Base-by-base conservation (phyloP, 35 echinoderm and acorn worm genomes). In the Hemicentrotus pulcherrimus region DNA sequence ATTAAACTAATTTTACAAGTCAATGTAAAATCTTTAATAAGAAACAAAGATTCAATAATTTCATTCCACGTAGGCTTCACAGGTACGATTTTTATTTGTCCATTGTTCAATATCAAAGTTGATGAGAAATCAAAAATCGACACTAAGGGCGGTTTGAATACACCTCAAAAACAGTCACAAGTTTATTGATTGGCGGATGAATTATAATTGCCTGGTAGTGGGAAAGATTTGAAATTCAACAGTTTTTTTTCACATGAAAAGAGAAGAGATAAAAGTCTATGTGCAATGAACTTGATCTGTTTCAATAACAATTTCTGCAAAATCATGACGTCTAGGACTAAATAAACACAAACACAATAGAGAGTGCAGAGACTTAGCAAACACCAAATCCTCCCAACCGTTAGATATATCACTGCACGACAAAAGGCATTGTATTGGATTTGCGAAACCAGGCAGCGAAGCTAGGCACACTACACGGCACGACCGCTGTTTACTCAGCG, bases 371-470 rank as follows among this genome's bases (percentile, higher is more conserved):
- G 88, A 90, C 88, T 90, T 90, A 47, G 46, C 88, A 90, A 90
- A 90, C 88, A 90, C 15, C 3, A 90, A 41, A 90, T 5, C 88
- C 88, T 30, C 31, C 32, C 88, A 90, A 90, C 88, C 88, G 88
- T 90, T 90, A 19, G 2, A 45, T 13, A 90, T 45, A 47, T 47
- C 32, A 90, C 88, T 90, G 46, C 46, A 90, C 65, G 6, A 90
- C 88, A 90, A 90, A 93, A 58, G 91, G 48, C 91, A 93, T 93
- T 47, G 91, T 93, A 47, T n/a, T 31, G 46, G 91, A 32, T 93
- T 50, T 13, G 46, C 48, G 48, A 78, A 78, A 78, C 65, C 65
- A n/a, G 65, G 88, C 88, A 32, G 88, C 13, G 88, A 33, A 16
- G 35, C 35, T 41, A 41, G 32, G 88, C 13, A 93, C 91, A 93